Percentiles rank a stretch among this genome's conserved stretches.
phyloP scores from a whole-genome alignment of 2,888 invertebrate genomes.

The Nemotelus pantherinus region DNA sequence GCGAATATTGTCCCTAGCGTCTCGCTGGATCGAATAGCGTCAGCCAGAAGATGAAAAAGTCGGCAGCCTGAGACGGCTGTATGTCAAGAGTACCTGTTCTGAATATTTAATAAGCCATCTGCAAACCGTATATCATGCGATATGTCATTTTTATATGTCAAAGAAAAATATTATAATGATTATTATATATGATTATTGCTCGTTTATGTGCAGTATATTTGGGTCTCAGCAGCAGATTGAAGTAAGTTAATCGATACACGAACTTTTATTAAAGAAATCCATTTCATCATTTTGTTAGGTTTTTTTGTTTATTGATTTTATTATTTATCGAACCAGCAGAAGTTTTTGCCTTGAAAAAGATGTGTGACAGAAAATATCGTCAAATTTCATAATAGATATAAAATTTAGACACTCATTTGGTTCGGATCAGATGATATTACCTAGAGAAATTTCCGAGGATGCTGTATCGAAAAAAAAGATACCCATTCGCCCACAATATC shows the following conservation, averaged over 20 bases:
- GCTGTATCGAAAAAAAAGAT: too few relatives aligned
- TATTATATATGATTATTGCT: slow-evolving; percentile 49
- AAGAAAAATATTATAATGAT: slow-evolving; percentile 49
- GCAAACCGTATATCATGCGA: slow-evolving; percentile 43
- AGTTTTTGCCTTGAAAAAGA: too few relatives aligned
- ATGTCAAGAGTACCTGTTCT: slow-evolving; percentile 48
- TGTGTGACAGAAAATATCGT: too few relatives aligned
- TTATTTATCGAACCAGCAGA: too few relatives aligned
- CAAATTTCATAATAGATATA: too few relatives aligned
- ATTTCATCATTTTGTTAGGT: not conserved
- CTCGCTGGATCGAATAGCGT: too few relatives aligned
- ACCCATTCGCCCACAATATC: too few relatives aligned
- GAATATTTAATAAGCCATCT: slow-evolving; percentile 49
- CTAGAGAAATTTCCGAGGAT: too few relatives aligned
- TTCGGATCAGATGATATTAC: too few relatives aligned
- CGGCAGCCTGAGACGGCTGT: slow-evolving; percentile 30
- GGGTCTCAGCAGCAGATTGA: too few relatives aligned
- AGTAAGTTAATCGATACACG: not conserved
- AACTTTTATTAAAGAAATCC: not conserved
- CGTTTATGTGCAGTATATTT: slow-evolving; percentile 8
- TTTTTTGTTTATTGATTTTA: not conserved
- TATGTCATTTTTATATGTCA: slow-evolving; percentile 50
- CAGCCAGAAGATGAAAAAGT: not conserved
- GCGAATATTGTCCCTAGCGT: too few relatives aligned
- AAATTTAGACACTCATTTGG: too few relatives aligned